A percentile compares a stretch with the other conserved stretches of the same genome.
phyloP scores from a whole-genome alignment of 2,113 vertebrate genomes.

The Emydura subglobosa region DNA sequence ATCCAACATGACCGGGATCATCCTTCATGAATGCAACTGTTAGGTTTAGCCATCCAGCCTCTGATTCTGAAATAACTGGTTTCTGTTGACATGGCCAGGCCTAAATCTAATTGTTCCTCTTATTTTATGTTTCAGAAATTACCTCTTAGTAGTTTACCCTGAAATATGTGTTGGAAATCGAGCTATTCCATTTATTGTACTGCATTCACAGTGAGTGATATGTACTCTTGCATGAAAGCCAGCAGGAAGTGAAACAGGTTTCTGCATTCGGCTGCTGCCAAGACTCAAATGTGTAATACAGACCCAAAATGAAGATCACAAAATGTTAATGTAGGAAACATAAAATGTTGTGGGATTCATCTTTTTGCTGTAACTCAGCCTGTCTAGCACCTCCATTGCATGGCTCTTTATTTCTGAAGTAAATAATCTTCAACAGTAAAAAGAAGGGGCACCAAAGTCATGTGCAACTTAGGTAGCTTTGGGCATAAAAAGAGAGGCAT shows the following conservation, averaged over 20 bases:
- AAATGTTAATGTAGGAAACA: not conserved
- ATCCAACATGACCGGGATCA: too few relatives aligned
- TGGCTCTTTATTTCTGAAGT: not conserved
- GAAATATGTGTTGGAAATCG: not conserved
- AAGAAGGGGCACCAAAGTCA: not conserved
- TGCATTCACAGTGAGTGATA: not conserved
- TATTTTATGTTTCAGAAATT: not conserved
- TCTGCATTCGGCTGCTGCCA: not conserved
- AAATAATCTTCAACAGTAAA: not conserved
- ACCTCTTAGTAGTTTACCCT: not conserved
- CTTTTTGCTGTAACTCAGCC: conserved; percentile 16
- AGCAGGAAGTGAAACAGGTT: not conserved
- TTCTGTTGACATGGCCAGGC: not conserved
- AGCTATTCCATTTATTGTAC: not conserved
- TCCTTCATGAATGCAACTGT: not conserved
- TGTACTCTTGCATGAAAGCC: not conserved
- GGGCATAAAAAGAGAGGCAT: not conserved
- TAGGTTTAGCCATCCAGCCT: not conserved
- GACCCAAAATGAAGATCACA: not conserved
- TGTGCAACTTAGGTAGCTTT: not conserved
- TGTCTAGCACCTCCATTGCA: not conserved
- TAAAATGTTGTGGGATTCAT: not conserved
- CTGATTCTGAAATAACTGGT: not conserved
- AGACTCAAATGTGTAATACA: not conserved
- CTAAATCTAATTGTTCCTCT: not conserved